phyloP scores from a whole-genome alignment of 2,797 vertebrate species.

The Orientallactaga sibirica region DNA sequence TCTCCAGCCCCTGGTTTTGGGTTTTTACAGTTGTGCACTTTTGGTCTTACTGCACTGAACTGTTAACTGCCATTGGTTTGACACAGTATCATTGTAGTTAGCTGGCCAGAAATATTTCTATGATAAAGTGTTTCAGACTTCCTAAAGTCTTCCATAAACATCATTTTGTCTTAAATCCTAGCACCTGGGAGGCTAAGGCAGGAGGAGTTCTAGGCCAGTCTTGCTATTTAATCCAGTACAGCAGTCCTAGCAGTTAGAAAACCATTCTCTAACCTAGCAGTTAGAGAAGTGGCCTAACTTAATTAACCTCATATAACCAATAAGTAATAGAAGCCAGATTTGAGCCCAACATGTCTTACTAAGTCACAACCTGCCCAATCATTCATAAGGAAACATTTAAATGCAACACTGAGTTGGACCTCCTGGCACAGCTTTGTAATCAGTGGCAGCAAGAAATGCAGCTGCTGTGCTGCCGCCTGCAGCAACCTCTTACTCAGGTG shows the following conservation, averaged over 20 bases:
- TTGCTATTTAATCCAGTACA: not conserved
- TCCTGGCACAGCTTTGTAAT: too few relatives aligned
- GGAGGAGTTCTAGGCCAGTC: not conserved
- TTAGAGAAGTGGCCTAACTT: not conserved
- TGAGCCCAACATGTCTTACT: not conserved
- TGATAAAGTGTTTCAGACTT: not conserved
- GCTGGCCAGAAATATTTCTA: not conserved
- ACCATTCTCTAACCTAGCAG: not conserved
- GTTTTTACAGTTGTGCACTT: not conserved
- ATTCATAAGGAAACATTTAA: not conserved
- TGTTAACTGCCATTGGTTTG: not conserved
- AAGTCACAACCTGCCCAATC: not conserved
- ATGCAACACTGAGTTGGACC: too few relatives aligned
- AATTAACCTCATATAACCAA: not conserved
- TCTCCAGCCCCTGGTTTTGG: too few relatives aligned
- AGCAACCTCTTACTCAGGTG: too few relatives aligned
- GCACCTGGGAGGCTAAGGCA: not conserved
- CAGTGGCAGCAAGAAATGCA: too few relatives aligned
- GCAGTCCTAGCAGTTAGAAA: not conserved
- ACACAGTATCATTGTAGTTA: not conserved
- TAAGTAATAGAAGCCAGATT: not conserved
- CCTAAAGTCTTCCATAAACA: slow-evolving; percentile 20
- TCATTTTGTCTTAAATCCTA: not conserved
- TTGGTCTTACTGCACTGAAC: not conserved
- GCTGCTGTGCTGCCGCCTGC: too few relatives aligned